These are phyloP conservation scores for Chloroclystis v-ata DNA, from an alignment of 2,888 invertebrate species.

Conservation along the genomic window DNA sequence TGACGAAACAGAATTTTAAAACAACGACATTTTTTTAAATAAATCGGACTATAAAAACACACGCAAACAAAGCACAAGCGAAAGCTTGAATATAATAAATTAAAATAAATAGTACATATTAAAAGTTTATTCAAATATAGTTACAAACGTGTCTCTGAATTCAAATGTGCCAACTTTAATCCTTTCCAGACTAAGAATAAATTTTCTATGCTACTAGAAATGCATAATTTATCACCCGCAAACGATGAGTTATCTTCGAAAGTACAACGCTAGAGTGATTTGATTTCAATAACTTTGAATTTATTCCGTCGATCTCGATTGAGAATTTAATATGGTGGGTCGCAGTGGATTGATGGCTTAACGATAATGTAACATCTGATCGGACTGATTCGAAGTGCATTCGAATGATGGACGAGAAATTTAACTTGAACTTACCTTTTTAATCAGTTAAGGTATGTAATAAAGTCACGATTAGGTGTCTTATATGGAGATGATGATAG, in stretches of 20 bases:
- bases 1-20: background rate
- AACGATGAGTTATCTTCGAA: slow-evolving; percentile 20
- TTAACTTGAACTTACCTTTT: too few relatives aligned
- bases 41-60: too few relatives aligned
- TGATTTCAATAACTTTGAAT: slow-evolving; percentile 22
- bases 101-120: too few relatives aligned
- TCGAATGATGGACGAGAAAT: background rate
- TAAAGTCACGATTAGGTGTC: too few relatives aligned
- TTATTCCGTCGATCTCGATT: slow-evolving; percentile 14
- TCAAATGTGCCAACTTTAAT: slow-evolving; percentile 4
- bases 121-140: too few relatives aligned
- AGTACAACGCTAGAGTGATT: slow-evolving; percentile 20
- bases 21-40: too few relatives aligned
- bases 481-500: too few relatives aligned
- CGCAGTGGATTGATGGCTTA: slow-evolving; percentile 7
- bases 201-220: slow-evolving; percentile 26
- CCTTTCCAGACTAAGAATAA: slow-evolving; percentile 28
- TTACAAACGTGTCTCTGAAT: background rate
- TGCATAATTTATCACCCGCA: slow-evolving; percentile 21
- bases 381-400: background rate
- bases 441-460: too few relatives aligned
- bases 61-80: too few relatives aligned
- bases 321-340: slow-evolving; percentile 8
- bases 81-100: too few relatives aligned
- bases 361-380: slow-evolving; percentile 1